phyloP scores from a whole-genome alignment of 2,113 vertebrate species.

The Isichthys henryi region DNA sequence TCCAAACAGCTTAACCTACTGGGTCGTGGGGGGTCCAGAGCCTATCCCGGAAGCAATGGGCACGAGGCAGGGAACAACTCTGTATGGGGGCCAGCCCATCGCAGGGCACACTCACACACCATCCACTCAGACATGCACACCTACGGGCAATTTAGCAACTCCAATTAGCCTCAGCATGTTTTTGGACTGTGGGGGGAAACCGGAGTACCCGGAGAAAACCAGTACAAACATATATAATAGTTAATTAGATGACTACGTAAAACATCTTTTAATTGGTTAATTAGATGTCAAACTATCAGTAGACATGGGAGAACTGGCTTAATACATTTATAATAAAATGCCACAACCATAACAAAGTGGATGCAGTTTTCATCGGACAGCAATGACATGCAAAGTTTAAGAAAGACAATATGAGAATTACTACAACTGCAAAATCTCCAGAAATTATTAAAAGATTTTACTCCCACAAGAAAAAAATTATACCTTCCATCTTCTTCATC shows the following conservation, averaged over 20 bases:
- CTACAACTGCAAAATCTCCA: not conserved
- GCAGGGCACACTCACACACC: too few relatives aligned
- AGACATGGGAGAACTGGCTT: not conserved
- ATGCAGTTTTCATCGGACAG: not conserved
- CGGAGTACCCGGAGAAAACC: too few relatives aligned
- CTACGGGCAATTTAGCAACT: too few relatives aligned
- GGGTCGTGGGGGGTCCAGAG: too few relatives aligned
- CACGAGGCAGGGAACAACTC: too few relatives aligned
- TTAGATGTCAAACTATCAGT: not conserved
- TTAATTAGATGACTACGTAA: not conserved
- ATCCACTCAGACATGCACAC: too few relatives aligned
- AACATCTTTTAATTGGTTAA: not conserved
- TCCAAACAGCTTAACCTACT: too few relatives aligned
- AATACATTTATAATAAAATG: not conserved
- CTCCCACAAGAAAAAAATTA: not conserved
- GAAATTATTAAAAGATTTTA: not conserved
- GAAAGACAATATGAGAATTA: not conserved
- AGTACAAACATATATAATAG: not conserved
- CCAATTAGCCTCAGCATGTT: too few relatives aligned
- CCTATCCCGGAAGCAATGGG: too few relatives aligned
- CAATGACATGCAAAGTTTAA: not conserved
- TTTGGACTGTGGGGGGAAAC: too few relatives aligned
- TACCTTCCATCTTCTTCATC: not conserved
- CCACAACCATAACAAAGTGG: not conserved
- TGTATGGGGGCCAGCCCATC: too few relatives aligned